Evolutionary conservation across 2,888 invertebrate genomes (phyloP).

Genomic region (Andrena bucephala): DNA sequence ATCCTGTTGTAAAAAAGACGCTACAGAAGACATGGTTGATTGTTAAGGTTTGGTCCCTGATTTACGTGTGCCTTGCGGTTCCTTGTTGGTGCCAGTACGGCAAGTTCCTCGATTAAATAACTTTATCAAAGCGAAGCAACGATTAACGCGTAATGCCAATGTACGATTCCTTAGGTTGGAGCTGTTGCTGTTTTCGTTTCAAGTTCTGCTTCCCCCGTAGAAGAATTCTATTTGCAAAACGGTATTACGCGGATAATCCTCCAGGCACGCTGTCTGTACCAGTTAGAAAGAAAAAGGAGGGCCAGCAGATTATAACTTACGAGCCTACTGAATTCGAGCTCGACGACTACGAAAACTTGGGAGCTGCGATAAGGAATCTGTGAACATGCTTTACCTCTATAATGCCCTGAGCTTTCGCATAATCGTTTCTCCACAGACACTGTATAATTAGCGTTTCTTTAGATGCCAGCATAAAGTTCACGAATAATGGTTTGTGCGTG

Average conservation of each 20-base stretch:
- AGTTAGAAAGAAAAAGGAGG: slow-evolving; percentile 69
- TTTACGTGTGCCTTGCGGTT: slow-evolving; percentile 85
- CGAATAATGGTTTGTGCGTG: slow-evolving; percentile 85
- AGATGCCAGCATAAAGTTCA: slow-evolving; percentile 91
- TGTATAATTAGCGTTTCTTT: slow-evolving; percentile 91
- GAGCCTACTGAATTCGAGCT: slow-evolving; percentile 87
- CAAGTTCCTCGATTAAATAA: slow-evolving; percentile 22
- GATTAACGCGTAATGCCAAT: neutral
- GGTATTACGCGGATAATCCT: slow-evolving; percentile 87
- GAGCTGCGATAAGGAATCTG: slow-evolving; percentile 87
- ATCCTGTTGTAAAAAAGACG: slow-evolving; percentile 66
- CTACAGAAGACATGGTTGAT: slow-evolving; percentile 80
- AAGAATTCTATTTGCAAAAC: slow-evolving; percentile 87
- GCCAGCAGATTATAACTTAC: slow-evolving; percentile 82
- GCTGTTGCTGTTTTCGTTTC: slow-evolving; percentile 87
- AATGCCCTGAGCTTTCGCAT: slow-evolving; percentile 91
- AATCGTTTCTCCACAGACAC: slow-evolving; percentile 91
- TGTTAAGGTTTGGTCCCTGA: slow-evolving; percentile 83
- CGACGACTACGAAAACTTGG: slow-evolving; percentile 87
- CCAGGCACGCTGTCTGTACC: slow-evolving; percentile 86
- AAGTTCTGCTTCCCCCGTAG: slow-evolving; percentile 87
- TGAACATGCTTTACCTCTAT: slow-evolving; percentile 88
- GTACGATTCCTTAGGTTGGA: slow-evolving; percentile 86
- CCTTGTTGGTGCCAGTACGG: slow-evolving; percentile 86
- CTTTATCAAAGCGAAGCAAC: neutral